Evolutionary conservation across 2,888 invertebrate species (phyloP).

Genomic region (Lampropteryx suffumata): DNA sequence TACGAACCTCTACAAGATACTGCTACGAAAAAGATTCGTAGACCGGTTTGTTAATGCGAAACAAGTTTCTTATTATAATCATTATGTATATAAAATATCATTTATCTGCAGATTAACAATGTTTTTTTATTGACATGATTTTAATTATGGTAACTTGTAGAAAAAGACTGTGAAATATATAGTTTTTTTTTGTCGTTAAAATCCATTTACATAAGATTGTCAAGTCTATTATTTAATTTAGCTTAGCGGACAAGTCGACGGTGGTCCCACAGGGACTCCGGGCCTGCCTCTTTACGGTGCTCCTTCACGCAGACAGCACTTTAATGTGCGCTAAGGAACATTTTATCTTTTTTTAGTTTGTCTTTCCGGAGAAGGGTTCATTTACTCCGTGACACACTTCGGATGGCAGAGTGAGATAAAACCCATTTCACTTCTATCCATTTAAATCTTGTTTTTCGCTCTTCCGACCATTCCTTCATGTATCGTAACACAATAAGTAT

Average conservation of each 20-base stretch:
- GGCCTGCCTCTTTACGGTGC: slow-evolving; percentile 70
- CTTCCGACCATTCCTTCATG: slow-evolving; percentile 30
- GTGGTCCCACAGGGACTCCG: slow-evolving; percentile 56
- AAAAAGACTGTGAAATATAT: too few relatives aligned
- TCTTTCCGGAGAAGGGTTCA: slow-evolving; percentile 73
- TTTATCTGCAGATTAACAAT: too few relatives aligned
- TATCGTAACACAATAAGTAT: slow-evolving; percentile 31
- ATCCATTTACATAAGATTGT: slow-evolving; percentile 16
- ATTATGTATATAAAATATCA: too few relatives aligned
- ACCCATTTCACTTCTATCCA: slow-evolving; percentile 58
- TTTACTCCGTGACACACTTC: slow-evolving; percentile 71
- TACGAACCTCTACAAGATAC: slow-evolving; percentile 21
- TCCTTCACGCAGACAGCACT: slow-evolving; percentile 66
- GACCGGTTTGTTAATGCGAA: too few relatives aligned
- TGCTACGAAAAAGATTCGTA: not conserved
- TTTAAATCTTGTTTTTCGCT: slow-evolving; percentile 59
- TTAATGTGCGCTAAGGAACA: slow-evolving; percentile 77
- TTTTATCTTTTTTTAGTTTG: slow-evolving; percentile 80
- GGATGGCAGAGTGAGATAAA: slow-evolving; percentile 67
- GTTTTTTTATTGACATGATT: too few relatives aligned
- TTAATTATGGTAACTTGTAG: too few relatives aligned
- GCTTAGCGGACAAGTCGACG: slow-evolving; percentile 51
- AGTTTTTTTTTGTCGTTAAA: too few relatives aligned
- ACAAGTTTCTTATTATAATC: too few relatives aligned
- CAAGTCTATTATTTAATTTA: slow-evolving; percentile 67